Evolutionary conservation across 2,888 invertebrate species (phyloP).

Genomic region (Crocallis elinguaria): DNA sequence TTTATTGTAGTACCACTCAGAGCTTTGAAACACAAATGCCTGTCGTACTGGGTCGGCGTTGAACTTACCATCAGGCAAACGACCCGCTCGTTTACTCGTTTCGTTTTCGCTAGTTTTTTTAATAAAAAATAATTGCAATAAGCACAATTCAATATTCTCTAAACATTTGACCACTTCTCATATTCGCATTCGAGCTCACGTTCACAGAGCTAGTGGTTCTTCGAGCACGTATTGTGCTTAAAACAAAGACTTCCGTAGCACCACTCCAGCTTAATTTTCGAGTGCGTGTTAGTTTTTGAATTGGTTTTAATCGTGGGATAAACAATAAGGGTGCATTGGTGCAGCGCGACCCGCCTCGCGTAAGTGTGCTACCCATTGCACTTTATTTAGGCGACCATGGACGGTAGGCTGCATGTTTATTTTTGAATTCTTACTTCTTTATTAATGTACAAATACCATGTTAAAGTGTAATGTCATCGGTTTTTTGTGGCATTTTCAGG

Average conservation of each 20-base stretch:
- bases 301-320: conserved; percentile 84
- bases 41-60: too few species aligned
- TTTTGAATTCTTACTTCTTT: conserved; percentile 38
- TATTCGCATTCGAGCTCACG: conserved; percentile 23
- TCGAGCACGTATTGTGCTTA: conserved; percentile 75
- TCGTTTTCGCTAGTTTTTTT: too few species aligned
- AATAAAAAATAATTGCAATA: too few species aligned
- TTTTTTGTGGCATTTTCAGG: too few species aligned
- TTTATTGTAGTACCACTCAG: too few species aligned
- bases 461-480: too few species aligned
- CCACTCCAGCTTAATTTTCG: conserved; percentile 82
- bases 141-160: background rate
- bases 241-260: conserved; percentile 75
- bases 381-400: conserved; percentile 38
- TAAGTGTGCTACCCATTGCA: conserved; percentile 65
- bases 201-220: conserved; percentile 51
- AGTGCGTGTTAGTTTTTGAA: conserved; percentile 82
- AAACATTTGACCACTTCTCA: background rate
- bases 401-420: conserved; percentile 40
- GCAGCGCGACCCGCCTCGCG: conserved; percentile 70
- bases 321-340: conserved; percentile 75
- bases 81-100: too few species aligned
- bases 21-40: too few species aligned
- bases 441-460: too few species aligned
- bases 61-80: too few species aligned